These are phyloP conservation scores for Lanius ludovicianus DNA, from an alignment of 2,113 vertebrate species.

Conservation along the genomic window DNA sequence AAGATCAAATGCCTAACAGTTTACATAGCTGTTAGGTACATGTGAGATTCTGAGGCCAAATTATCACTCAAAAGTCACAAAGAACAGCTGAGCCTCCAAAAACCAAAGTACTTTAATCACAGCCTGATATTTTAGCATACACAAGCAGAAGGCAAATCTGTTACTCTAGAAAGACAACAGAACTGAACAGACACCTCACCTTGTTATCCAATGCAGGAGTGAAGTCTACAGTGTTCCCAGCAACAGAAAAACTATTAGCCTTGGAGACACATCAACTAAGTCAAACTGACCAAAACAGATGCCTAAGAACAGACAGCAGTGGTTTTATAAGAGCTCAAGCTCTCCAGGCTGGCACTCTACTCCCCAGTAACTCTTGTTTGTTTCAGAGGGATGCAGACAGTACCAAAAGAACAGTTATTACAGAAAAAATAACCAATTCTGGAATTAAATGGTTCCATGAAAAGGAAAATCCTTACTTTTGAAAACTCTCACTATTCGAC, in stretches of 20 bases:
- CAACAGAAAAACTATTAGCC: not conserved
- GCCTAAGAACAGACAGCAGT: not conserved
- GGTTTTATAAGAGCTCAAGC: not conserved
- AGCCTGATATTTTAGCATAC: not conserved
- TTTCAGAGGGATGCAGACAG: not conserved
- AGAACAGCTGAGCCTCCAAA: not conserved
- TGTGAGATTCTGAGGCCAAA: not conserved
- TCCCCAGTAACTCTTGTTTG: not conserved
- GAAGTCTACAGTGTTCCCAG: not conserved
- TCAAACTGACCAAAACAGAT: not conserved
- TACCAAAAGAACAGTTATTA: not conserved
- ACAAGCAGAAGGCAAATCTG: not conserved
- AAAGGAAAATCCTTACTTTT: not conserved
- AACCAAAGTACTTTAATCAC: not conserved
- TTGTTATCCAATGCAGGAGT: not conserved
- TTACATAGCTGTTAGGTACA: not conserved
- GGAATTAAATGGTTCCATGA: not conserved
- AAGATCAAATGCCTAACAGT: not conserved
- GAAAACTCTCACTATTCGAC: not conserved
- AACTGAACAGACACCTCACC: not conserved
- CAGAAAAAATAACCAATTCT: not conserved
- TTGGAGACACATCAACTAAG: not conserved
- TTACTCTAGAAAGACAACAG: not conserved
- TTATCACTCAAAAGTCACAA: not conserved
- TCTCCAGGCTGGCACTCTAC: not conserved